A percentile compares a stretch with the other conserved stretches of the same genome.
Evolutionary conservation across 1,140 invertebrate species (phyloP).

Genomic region (Asobara japonica): DNA sequence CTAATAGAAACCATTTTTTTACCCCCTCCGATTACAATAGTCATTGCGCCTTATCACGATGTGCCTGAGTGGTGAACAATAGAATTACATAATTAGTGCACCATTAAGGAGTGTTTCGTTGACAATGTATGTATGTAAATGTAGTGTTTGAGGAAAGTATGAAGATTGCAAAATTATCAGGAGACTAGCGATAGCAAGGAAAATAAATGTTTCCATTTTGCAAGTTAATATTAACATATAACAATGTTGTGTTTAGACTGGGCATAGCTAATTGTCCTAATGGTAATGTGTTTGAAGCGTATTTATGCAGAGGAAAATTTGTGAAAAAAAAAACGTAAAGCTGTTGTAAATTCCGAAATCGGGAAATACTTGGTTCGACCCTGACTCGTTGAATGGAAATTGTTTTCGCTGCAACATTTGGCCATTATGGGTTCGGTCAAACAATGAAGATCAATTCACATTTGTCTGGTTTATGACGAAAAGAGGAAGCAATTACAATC

Average conservation of each 20-base stretch:
- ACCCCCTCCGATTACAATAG: background rate
- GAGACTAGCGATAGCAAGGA: background rate
- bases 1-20: background rate
- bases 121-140: background rate
- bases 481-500: conserved; percentile 16
- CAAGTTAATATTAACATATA: no score
- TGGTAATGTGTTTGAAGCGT: no score
- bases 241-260: no score
- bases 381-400: no score
- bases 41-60: background rate
- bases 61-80: background rate
- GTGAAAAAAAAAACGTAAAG: no score
- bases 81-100: background rate
- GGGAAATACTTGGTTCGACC: no score
- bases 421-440: background rate
- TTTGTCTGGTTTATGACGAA: background rate
- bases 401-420: no score
- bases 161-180: background rate
- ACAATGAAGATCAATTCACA: background rate
- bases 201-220: background rate
- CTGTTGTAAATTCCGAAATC: no score
- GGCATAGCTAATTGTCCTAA: no score
- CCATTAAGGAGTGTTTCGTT: background rate
- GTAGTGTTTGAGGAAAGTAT: background rate
- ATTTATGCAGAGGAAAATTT: no score